Base-by-base conservation (phyloP, 2,113 vertebrate species). In the Oncorhynchus kisutch region DNA sequence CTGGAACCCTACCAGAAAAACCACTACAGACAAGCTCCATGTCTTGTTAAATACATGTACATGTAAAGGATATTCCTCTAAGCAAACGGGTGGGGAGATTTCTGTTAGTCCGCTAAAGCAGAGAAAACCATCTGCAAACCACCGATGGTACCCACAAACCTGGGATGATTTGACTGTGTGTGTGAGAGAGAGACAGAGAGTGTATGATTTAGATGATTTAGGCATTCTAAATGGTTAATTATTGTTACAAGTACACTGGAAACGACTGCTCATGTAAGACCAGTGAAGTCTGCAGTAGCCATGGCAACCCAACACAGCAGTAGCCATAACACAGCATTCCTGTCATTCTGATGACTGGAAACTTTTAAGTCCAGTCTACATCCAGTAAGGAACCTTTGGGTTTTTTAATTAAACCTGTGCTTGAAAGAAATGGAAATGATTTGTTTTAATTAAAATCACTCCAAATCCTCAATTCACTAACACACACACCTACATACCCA, bases 361-460 rank as follows among this genome's bases (percentile, higher is more conserved):
- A 79, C 60, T 75, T 78, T 78, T 77, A 72, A 60, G 54, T 66
- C 75, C 67, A 24, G 48, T 66, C 67, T 18, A 66, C 60, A 66
- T 85, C 67, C 73, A 83, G 49, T 64, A 77, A 25, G 45, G 49
- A 45, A 48, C 49, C 4, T 54, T 45, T 11, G 49, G 39, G 20
- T 2, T 45, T 71, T 71, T 73, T 29, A 57, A 76, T 77, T 65
- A 84, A 66, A 77, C 78, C 75, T 74, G 60, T 77, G 67, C 64
- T 57, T 87, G n/a, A 67, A 16, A 88, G 89, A 90, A 84, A 92
- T 92, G 89, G 87, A 90, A 88, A 92, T 20, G 85, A 81, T 84
- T 81, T 16, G 72, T 82, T 87, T 76, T 83, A 78, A 83, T 85
- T 64, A 57, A 88, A 82, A 78, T 88, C 82, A 77, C 72, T 90